Evolutionary conservation across 1,140 invertebrate species (phyloP).

Genomic region (Bombus balteatus): DNA sequence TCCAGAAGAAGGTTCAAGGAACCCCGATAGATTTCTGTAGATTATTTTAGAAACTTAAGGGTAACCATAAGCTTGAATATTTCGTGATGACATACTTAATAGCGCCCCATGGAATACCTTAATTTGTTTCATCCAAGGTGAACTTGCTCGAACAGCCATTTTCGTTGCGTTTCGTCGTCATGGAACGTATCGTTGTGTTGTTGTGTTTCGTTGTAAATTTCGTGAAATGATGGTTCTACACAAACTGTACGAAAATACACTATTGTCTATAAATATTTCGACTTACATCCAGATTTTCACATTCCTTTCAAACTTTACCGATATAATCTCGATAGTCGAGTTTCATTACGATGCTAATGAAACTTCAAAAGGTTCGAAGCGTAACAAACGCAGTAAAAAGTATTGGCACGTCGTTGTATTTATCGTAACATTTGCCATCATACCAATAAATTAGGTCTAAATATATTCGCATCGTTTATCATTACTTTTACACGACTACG

Average conservation of each 20-base stretch:
- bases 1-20: constrained; percentile 15
- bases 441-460: too few species aligned
- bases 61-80: background rate
- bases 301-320: too few species aligned
- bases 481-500: too few species aligned
- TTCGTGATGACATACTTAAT: background rate
- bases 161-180: background rate
- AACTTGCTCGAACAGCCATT: background rate
- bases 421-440: too few species aligned
- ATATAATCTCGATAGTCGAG: too few species aligned
- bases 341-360: too few species aligned
- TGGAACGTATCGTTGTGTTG: too few species aligned
- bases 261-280: background rate
- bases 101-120: background rate
- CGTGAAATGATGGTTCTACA: background rate
- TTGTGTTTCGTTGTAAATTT: background rate
- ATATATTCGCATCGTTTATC: too few species aligned
- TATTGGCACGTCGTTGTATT: too few species aligned
- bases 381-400: too few species aligned
- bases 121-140: background rate
- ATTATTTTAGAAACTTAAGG: constrained; percentile 8
- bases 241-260: background rate
- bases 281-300: too few species aligned
- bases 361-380: too few species aligned
- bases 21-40: constrained; percentile 8